Base-by-base conservation (phyloP, 2,797 vertebrate species). In the Glyptemys insculpta region DNA sequence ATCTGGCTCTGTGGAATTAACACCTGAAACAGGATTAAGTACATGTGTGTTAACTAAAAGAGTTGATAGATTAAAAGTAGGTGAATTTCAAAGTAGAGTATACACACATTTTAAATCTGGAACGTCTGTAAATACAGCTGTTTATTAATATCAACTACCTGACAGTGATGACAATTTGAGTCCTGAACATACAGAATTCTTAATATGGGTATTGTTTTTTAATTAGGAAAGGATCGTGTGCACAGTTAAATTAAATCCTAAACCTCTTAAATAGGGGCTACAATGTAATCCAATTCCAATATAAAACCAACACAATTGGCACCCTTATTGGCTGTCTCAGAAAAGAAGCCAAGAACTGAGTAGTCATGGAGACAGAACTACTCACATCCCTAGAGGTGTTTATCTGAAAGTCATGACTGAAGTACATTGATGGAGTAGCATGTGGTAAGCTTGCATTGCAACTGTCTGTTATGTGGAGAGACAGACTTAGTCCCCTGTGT, bases 261-360 rank as follows among this genome's bases (percentile, higher is more conserved):
- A 1, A 5, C 2, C 53, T 50, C 1, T n/a, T 12, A 23, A 3
- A 12, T 8, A 53, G 5, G 23, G 49, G 50, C 16, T 27, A 83
- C 3, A 41, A 7, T 0, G 1, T 49, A 76, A 54, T 12, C 0
- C 1, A 52, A 27, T 1, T 12, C n/a, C 62, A 11, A 44, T 8
- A 16, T n/a, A 86, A 88, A 74, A 90, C 4, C 8, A 23, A 12
- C 16, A 9, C 31, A 6, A 47, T 15, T 76, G 44, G 25, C 27
- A 49, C 25, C 27, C 25, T 76, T 72, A 37, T 34, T 23, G 37
- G 19, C n/a, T 21, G n/a, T 72, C 44, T 47, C 74, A 49, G 44
- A 49, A 78, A 49, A 27, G 27, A 31, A 78, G 74, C 44, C 74
- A 78, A 49, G 74, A 47, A 78, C 25, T 49, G 44, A 78, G 29